phyloP scores from a whole-genome alignment of 2,797 vertebrate genomes.

The Pseudomugil tenellus region DNA sequence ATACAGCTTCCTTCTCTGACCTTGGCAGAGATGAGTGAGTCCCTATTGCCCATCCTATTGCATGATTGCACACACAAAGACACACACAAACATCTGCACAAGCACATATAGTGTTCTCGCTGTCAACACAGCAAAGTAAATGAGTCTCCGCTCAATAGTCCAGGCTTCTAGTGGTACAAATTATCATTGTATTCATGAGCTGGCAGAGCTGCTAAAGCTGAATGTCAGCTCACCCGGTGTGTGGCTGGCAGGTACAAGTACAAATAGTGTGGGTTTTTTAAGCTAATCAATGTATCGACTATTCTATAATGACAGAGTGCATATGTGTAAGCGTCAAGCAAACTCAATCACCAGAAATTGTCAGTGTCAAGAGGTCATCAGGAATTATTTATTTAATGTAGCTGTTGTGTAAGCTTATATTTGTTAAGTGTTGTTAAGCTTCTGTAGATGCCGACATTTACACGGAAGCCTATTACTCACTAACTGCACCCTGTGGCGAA shows the following conservation, averaged over 20 bases:
- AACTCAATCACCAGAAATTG: constrained; percentile 22
- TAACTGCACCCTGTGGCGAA: constrained; percentile 53
- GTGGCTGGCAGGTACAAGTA: constrained; percentile 56
- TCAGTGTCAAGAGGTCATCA: constrained; percentile 55
- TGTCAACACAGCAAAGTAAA: constrained; percentile 62
- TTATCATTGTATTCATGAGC: constrained; percentile 72
- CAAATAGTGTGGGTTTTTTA: constrained; percentile 42
- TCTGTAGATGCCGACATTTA: constrained; percentile 49
- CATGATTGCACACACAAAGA: constrained; percentile 50
- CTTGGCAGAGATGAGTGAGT: constrained; percentile 67
- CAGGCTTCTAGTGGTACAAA: constrained; percentile 61
- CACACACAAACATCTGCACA: constrained; percentile 31
- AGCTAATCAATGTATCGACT: constrained; percentile 64
- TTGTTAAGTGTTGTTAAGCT: constrained; percentile 62
- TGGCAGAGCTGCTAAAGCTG: constrained; percentile 47
- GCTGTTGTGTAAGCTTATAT: constrained; percentile 45
- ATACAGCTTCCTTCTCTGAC: constrained; percentile 69
- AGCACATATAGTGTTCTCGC: constrained; percentile 42
- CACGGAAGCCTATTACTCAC: constrained; percentile 33
- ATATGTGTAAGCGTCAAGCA: constrained; percentile 18
- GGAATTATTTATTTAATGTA: constrained; percentile 54
- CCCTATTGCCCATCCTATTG: constrained; percentile 44
- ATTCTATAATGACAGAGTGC: constrained; percentile 50
- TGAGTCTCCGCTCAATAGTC: constrained; percentile 62
- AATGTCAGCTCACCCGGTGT: constrained; percentile 33